Conservation (phyloP, 2,888 invertebrate species). For the Drosophila algonquin region DNA sequence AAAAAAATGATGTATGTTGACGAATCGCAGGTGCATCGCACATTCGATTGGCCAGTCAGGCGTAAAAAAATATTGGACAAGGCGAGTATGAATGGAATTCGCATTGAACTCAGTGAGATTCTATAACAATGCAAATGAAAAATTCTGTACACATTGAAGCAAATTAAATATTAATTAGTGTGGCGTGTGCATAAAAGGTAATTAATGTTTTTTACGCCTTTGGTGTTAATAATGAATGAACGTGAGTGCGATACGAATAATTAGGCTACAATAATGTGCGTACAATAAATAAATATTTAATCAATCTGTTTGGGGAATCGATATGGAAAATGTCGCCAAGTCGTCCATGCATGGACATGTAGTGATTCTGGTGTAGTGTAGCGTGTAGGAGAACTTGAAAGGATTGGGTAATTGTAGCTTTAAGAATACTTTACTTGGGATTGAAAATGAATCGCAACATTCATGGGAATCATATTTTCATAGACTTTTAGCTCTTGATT, state of each 20-base stretch:
- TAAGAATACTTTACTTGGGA: too few relatives aligned
- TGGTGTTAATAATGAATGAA: slow-evolving; percentile 69
- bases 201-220: slow-evolving; percentile 68
- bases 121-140: slow-evolving; percentile 60
- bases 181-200: slow-evolving; percentile 64
- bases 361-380: not conserved
- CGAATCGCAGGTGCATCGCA: not conserved
- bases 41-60: not conserved
- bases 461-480: not conserved
- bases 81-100: slow-evolving; percentile 15
- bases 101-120: slow-evolving; percentile 21
- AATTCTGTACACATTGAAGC: slow-evolving; percentile 49
- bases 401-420: not conserved
- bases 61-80: slow-evolving; percentile 2
- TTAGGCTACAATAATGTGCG: slow-evolving; percentile 22
- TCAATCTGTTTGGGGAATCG: slow-evolving; percentile 33
- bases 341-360: too few relatives aligned
- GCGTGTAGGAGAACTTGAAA: not conserved
- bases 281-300: slow-evolving; percentile 52
- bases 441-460: too few relatives aligned
- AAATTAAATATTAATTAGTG: slow-evolving; percentile 72
- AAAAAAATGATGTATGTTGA: slow-evolving; percentile 42
- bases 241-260: slow-evolving; percentile 44
- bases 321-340: not conserved
- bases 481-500: not conserved